These are phyloP conservation scores for Mylabris sibirica DNA, from an alignment of 2,888 invertebrate genomes.

Conservation along the genomic window DNA sequence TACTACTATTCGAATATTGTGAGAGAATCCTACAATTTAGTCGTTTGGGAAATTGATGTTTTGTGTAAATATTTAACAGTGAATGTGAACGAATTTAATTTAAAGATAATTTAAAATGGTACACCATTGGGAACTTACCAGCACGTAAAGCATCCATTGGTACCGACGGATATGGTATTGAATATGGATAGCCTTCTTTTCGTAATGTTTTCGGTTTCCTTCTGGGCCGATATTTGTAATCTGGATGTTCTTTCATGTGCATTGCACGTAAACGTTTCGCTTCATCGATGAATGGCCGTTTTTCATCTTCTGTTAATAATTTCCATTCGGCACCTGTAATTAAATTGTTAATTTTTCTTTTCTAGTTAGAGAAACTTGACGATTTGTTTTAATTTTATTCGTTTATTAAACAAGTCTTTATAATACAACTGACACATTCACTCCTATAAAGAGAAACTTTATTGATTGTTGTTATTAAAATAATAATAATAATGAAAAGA, in stretches of 20 bases:
- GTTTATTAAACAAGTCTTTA: not conserved
- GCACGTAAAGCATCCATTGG: constrained; percentile 89
- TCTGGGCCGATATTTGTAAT: constrained; percentile 91
- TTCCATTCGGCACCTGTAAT: constrained; percentile 93
- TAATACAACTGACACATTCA: not conserved
- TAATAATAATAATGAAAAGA: constrained; percentile 3
- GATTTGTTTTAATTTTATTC: not conserved
- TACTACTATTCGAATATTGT: constrained; percentile 32
- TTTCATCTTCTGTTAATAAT: constrained; percentile 89
- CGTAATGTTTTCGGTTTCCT: constrained; percentile 88
- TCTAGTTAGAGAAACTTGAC: not conserved
- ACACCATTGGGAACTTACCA: constrained; percentile 66
- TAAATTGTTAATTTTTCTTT: constrained; percentile 14
- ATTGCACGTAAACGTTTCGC: constrained; percentile 91
- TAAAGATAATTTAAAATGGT: constrained; percentile 3
- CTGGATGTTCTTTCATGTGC: constrained; percentile 96
- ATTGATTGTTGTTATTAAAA: constrained; percentile 3
- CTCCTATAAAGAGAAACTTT: constrained; percentile 5
- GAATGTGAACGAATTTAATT: constrained; percentile 31
- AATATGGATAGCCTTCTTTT: constrained; percentile 92
- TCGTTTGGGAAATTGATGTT: constrained; percentile 41
- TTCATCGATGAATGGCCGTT: constrained; percentile 97
- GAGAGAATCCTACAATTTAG: not conserved
- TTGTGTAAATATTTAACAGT: constrained; percentile 41
- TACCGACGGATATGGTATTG: constrained; percentile 90